Evolutionary conservation across 2,113 vertebrate species (phyloP), one percentile per base, ranked within the genome.

Genomic region (Colossoma macropomum): DNA sequence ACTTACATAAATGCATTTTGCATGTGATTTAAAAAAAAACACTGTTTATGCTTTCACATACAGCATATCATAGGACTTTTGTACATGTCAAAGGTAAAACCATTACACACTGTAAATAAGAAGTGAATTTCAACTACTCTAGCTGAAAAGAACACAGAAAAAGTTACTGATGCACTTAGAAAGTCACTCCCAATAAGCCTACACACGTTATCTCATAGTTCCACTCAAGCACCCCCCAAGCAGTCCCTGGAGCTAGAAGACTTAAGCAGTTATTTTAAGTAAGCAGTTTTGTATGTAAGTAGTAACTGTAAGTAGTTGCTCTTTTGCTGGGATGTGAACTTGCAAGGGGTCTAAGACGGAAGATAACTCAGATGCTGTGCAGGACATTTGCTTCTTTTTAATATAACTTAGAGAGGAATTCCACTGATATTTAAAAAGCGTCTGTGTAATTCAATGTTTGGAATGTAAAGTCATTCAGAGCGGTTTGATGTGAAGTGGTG

Each of bases 181-280:
- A 73, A 50, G 69, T 62, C 60, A 9, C 38, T 63, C 69, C 48
- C 28, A 50, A 28, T 76, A n/a, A 62, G 75, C 32, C 17, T 45
- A 45, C 28, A 48, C 13, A 63, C 27, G 21, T 79, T 79, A 70
- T 62, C 74, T 16, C 23, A 45, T 16, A 34, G 66, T 68, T 69
- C 66, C 52, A 9, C 16, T 80, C 8, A 16, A 17, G 12, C 23
- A 48, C 77, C 63, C 8, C 45, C 77, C 65, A 69, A 30, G 45
- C 34, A 48, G 23, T 62, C 69, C 48, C 72, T 28, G 30, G 60
- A 75, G 70, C 80, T 81, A 75, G 7, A 66, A 81, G 25, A 52
- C 50, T 30, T 62, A 45, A 68, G 71, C 25, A 50, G 74, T 82
- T 59, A 69, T 76, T 77, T 77, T 65, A 83, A 83, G 19, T 54